Conservation (phyloP, 2,113 vertebrate genomes). For the Himantopus leucocephalus region DNA sequence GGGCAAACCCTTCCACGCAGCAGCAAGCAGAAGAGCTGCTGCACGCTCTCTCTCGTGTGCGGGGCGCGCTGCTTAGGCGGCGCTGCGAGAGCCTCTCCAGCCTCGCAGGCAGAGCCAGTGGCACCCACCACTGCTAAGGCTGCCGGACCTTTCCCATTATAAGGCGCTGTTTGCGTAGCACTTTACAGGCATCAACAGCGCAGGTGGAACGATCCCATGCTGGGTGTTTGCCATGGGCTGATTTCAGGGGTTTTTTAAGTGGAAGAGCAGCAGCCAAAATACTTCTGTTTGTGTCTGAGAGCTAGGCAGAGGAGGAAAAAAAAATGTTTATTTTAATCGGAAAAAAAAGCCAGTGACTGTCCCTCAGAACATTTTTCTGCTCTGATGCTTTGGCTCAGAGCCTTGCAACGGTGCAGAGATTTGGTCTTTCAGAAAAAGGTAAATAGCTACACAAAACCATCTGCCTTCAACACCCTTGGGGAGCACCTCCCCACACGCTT, state of each 20-base stretch:
- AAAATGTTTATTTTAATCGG: not conserved
- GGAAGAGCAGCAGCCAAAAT: not conserved
- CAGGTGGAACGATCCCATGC: not conserved
- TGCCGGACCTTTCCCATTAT: not conserved
- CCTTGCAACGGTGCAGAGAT: not conserved
- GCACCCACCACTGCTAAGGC: not conserved
- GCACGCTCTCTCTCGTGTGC: fast-evolving
- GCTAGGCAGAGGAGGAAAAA: not conserved
- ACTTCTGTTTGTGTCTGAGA: not conserved
- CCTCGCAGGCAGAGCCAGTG: not conserved
- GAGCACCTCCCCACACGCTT: not conserved
- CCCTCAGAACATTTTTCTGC: not conserved
- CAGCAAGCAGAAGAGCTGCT: fast-evolving
- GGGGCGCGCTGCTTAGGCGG: fast-evolving
- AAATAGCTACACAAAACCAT: not conserved
- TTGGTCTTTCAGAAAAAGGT: not conserved
- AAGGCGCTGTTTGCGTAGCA: not conserved
- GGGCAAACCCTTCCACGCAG: not conserved
- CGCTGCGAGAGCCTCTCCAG: not conserved
- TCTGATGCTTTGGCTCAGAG: not conserved
- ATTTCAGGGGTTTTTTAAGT: not conserved
- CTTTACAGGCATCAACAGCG: not conserved
- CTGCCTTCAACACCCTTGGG: not conserved
- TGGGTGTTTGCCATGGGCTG: not conserved
- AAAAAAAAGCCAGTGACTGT: not conserved